Evolutionary conservation across 2,888 invertebrate genomes (phyloP).

Genomic region (Pogonocherus hispidulus): DNA sequence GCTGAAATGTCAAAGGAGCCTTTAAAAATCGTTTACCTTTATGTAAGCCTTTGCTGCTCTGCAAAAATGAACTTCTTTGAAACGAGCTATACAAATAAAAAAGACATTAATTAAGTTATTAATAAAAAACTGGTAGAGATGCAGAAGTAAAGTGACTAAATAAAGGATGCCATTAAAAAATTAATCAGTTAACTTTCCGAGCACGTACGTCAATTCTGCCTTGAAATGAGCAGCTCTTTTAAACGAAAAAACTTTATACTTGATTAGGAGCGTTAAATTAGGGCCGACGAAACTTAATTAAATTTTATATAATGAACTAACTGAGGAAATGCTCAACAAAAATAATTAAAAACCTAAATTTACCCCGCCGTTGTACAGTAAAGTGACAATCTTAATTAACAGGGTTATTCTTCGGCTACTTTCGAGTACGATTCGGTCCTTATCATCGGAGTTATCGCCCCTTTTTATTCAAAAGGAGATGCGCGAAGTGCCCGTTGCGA

Average conservation of each 20-base stretch:
- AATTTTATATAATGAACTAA: conserved; percentile 71
- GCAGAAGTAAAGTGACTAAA: conserved; percentile 52
- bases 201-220: conserved; percentile 68
- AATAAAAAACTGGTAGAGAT: conserved; percentile 24
- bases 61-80: conserved; percentile 1
- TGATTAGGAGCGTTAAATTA: conserved; percentile 71
- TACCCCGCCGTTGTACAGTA: conserved; percentile 66
- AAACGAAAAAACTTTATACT: conserved; percentile 69
- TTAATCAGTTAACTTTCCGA: conserved; percentile 65
- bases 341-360: conserved; percentile 71
- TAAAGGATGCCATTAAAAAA: conserved; percentile 64
- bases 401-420: conserved; percentile 67
- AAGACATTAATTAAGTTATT: conserved; percentile 31
- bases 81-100: conserved; percentile 21
- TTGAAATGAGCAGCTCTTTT: conserved; percentile 65
- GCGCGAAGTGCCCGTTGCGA: conserved; percentile 21
- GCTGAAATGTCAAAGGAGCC: background rate
- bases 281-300: conserved; percentile 70
- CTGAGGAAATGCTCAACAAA: conserved; percentile 71
- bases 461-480: conserved; percentile 53
- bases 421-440: conserved; percentile 62
- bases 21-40: background rate
- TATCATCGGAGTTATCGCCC: conserved; percentile 65
- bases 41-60: background rate
- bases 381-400: conserved; percentile 71